phyloP scores from a whole-genome alignment of 2,888 invertebrate species.

The Dryocosmus kuriphilus region DNA sequence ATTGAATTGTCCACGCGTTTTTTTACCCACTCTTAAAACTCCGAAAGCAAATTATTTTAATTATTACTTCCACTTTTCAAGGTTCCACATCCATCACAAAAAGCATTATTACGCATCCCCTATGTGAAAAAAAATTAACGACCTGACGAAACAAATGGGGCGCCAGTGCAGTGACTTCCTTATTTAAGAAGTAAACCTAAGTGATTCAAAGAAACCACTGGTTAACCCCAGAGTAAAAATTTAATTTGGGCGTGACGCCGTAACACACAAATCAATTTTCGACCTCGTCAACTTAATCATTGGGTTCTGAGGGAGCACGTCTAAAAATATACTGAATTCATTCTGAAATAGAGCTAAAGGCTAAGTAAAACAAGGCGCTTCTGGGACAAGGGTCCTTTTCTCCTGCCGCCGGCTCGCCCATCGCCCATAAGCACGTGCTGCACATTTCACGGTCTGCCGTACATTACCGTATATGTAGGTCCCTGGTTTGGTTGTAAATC shows the following conservation, averaged over 20 bases:
- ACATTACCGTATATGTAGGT: constrained; percentile 22
- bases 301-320: constrained; percentile 19
- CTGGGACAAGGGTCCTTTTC: constrained; percentile 28
- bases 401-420: not conserved
- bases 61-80: not conserved
- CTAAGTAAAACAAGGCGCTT: constrained; percentile 24
- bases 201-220: constrained; percentile 7
- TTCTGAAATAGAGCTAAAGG: constrained; percentile 29
- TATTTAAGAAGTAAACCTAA: not conserved
- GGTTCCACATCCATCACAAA: not conserved
- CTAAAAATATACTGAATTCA: constrained; percentile 25
- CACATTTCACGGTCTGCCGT: constrained; percentile 32
- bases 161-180: not conserved
- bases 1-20: too few relatives aligned
- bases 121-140: not conserved
- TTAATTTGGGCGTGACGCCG: constrained; percentile 31
- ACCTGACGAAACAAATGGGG: constrained; percentile 26
- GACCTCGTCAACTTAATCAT: constrained; percentile 60
- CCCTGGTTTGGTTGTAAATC: constrained; percentile 1
- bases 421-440: constrained; percentile 34
- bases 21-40: too few relatives aligned
- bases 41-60: too few relatives aligned
- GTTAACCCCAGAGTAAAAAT: constrained; percentile 15
- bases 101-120: not conserved
- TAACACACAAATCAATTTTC: constrained; percentile 60